Percentiles rank a stretch among this genome's conserved stretches.
Conservation (phyloP, 1,140 invertebrate species). For the Leptoteleia sp. region DNA sequence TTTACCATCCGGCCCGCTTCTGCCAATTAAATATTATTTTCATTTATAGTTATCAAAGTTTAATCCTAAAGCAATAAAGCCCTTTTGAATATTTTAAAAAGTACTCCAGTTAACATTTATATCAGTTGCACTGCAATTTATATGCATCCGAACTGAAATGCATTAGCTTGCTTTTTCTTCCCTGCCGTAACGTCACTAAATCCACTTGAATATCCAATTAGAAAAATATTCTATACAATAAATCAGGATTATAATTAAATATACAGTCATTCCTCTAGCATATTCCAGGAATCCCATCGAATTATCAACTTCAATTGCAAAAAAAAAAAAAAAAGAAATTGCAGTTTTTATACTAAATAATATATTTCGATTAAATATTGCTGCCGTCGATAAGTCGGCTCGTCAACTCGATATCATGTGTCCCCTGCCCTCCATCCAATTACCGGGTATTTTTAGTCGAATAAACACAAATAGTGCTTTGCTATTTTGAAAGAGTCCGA, state of each 20-base stretch:
- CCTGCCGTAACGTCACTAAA: neutral
- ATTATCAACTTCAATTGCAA: neutral
- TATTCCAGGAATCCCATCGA: neutral
- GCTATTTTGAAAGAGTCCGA: neutral
- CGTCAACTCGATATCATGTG: too few relatives aligned
- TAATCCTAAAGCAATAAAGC: neutral
- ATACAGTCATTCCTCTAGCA: neutral
- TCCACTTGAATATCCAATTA: neutral
- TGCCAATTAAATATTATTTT: neutral
- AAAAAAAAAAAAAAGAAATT: too few relatives aligned
- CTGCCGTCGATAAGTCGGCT: too few relatives aligned
- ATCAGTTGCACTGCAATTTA: neutral
- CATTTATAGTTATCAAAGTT: neutral
- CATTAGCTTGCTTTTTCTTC: neutral
- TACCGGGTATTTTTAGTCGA: too few relatives aligned
- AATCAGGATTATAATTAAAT: conserved; percentile 2
- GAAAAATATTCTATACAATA: neutral
- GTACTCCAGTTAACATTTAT: neutral
- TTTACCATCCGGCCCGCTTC: too few relatives aligned
- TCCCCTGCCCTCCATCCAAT: too few relatives aligned
- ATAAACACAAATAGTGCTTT: neutral
- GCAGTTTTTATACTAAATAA: neutral
- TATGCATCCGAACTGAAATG: neutral
- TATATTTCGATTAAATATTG: neutral
- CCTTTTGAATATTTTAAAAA: neutral